phyloP scores from a whole-genome alignment of 1,140 invertebrate genomes.

The Leptinotarsa defecta region DNA sequence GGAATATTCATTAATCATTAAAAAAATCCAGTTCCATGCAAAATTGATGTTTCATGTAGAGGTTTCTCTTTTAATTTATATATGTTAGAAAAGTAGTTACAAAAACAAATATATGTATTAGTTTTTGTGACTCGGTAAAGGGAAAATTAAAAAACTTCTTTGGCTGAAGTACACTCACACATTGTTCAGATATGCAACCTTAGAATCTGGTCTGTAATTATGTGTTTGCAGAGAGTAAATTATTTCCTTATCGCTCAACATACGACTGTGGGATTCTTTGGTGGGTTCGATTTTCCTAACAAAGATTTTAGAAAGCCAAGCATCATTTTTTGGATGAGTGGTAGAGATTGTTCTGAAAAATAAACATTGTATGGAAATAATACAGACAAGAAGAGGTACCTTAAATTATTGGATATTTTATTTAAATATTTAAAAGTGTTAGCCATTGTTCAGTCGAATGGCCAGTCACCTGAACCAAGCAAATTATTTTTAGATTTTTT shows the following conservation, averaged over 20 bases:
- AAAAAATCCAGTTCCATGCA: not conserved
- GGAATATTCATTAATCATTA: slow-evolving; percentile 42
- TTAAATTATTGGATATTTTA: slow-evolving; percentile 45
- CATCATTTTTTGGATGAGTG: slow-evolving; percentile 65
- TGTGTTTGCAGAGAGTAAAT: slow-evolving; percentile 95
- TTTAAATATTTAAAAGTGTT: slow-evolving; percentile 42
- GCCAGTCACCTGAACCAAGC: slow-evolving; percentile 1
- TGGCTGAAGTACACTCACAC: slow-evolving; percentile 72
- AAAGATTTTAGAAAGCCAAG: slow-evolving; percentile 88
- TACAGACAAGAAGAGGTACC: slow-evolving; percentile 33
- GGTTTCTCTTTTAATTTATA: too few relatives aligned
- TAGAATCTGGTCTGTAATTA: slow-evolving; percentile 86
- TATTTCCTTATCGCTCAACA: slow-evolving; percentile 92
- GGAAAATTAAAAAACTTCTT: too few relatives aligned
- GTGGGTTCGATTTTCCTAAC: slow-evolving; percentile 91
- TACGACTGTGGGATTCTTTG: slow-evolving; percentile 92
- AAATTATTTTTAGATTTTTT: slow-evolving; percentile 42
- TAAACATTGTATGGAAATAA: slow-evolving; percentile 8
- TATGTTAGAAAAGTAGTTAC: too few relatives aligned
- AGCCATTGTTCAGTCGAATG: slow-evolving; percentile 42
- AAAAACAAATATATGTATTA: too few relatives aligned
- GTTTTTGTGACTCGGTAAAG: too few relatives aligned
- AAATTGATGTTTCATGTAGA: too few relatives aligned
- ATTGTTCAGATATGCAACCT: slow-evolving; percentile 83
- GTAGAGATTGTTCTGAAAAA: slow-evolving; percentile 57